A percentile compares a stretch with the other conserved stretches of the same genome.
phyloP scores from a whole-genome alignment of 2,888 invertebrate species.

The Orchestes rusci region DNA sequence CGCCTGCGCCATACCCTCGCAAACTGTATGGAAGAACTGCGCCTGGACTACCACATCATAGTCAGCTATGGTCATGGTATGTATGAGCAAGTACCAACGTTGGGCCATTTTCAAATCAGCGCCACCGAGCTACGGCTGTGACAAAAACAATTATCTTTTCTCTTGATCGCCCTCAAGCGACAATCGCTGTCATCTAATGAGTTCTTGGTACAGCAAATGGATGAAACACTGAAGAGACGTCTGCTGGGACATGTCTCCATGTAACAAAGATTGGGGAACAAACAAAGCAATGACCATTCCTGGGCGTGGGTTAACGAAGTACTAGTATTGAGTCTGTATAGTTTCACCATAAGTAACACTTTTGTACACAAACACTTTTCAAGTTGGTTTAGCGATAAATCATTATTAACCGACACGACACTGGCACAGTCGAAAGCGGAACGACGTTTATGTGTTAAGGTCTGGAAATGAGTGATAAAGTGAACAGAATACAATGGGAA shows the following conservation, averaged over 20 bases:
- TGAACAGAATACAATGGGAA: constrained; percentile 20
- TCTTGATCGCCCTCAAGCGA: constrained; percentile 37
- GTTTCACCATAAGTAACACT: constrained; percentile 18
- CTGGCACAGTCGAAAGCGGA: background rate
- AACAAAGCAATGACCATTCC: constrained; percentile 18
- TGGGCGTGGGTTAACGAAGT: constrained; percentile 7
- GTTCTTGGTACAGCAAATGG: constrained; percentile 32
- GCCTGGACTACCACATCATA: constrained; percentile 42
- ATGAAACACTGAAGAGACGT: constrained; percentile 8
- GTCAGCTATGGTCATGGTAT: constrained; percentile 45
- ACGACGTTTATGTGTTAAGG: too few species aligned
- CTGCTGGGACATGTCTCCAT: constrained; percentile 31
- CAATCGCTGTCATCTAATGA: constrained; percentile 45
- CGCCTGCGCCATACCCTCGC: constrained; percentile 28
- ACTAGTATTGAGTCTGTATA: constrained; percentile 2
- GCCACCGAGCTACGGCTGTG: constrained; percentile 40
- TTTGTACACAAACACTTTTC: too few species aligned
- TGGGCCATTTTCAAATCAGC: constrained; percentile 14
- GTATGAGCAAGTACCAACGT: constrained; percentile 40
- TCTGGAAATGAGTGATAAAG: background rate
- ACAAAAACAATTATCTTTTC: constrained; percentile 37
- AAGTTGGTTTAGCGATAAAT: constrained; percentile 3
- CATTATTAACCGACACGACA: background rate
- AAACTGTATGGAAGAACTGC: constrained; percentile 43
- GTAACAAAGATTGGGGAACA: constrained; percentile 25